Conservation (phyloP, 2,113 vertebrate species). For the Epinephelus lanceolatus region DNA sequence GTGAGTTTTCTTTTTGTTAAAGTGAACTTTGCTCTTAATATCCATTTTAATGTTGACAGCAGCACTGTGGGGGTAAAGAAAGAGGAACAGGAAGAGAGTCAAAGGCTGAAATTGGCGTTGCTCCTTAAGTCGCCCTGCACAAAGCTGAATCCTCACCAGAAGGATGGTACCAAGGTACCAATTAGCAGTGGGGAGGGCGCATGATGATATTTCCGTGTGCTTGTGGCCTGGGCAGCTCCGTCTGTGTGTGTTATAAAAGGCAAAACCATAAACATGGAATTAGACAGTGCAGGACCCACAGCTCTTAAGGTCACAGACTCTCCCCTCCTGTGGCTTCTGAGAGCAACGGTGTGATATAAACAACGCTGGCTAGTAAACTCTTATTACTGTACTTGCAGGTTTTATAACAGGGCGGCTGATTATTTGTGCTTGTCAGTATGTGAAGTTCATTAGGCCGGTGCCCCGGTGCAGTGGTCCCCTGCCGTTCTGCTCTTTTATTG, state of each 20-base stretch:
- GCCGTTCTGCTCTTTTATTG: slow-evolving; percentile 52
- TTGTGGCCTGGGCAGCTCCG: slow-evolving; percentile 78
- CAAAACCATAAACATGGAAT: slow-evolving; percentile 85
- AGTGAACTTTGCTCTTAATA: neutral
- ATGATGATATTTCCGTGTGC: slow-evolving; percentile 85
- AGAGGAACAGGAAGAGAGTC: slow-evolving; percentile 1
- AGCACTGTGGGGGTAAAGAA: slow-evolving; percentile 6
- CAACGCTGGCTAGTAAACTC: slow-evolving; percentile 63
- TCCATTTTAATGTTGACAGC: neutral
- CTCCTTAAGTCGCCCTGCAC: slow-evolving; percentile 57
- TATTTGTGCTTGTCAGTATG: slow-evolving; percentile 58
- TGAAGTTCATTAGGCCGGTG: slow-evolving; percentile 61
- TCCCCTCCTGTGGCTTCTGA: slow-evolving; percentile 65
- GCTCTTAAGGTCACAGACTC: slow-evolving; percentile 77
- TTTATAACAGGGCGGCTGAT: slow-evolving; percentile 49
- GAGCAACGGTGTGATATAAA: slow-evolving; percentile 69
- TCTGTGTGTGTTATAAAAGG: slow-evolving; percentile 83
- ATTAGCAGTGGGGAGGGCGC: slow-evolving; percentile 80
- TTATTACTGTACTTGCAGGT: slow-evolving; percentile 42
- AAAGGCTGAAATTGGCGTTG: slow-evolving; percentile 50
- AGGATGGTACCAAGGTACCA: slow-evolving; percentile 82
- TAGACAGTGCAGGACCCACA: slow-evolving; percentile 79
- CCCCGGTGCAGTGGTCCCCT: slow-evolving; percentile 29
- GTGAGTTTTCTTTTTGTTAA: neutral
- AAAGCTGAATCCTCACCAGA: slow-evolving; percentile 62